Base-by-base conservation (phyloP, 2,113 vertebrate species). In the Oncorhynchus clarkii region DNA sequence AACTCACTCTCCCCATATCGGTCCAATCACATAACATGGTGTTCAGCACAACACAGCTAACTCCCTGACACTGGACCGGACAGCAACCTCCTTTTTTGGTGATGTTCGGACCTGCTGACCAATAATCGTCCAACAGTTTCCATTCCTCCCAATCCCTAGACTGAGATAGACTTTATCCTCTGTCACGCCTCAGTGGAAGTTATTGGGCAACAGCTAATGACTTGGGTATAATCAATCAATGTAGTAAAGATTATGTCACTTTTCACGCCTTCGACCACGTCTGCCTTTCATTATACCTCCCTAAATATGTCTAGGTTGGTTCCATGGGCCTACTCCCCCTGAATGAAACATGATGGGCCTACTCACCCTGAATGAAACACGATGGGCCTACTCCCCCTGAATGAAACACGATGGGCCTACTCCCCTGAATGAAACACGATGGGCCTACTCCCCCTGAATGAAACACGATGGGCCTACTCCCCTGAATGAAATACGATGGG, bases 31-130 rank as follows among this genome's bases (percentile, higher is more conserved):
- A 22, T 24, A 62, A 7, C 59, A 62, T 62, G n/a, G 59, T 24
- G n/a, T 1, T 62, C n/a, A 62, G 59, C 59, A 62, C 59, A 62
- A 62, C n/a, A 22, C 59, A 62, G 59, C 59, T 22, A 62, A 22
- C 59, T 22, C 16, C 59, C 59, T 62, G n/a, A 54, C 51, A 54
- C 12, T 62, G 59, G 7, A 24, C 59, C 16, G 2, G 18, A n/a
- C n/a, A 62, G 24, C 59, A 62, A 62, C 59, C 59, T 62, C 59
- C 59, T 62, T 62, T 62, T 62, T 62, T 62, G 59, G n/a, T 22
- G 59, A n/a, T 8, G 59, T 62, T 62, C 18, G 59, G 6, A 62
- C 20, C 59, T 62, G 18, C 22, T 62, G 59, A 62, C 59, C 59
- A n/a, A 62, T n/a, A 62, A 62, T 62, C 59, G 0, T 62, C n/a